Evolutionary conservation across 1,140 invertebrate species (phyloP), one percentile per base, ranked within the genome.

Genomic region (Homalodisca vitripennis): DNA sequence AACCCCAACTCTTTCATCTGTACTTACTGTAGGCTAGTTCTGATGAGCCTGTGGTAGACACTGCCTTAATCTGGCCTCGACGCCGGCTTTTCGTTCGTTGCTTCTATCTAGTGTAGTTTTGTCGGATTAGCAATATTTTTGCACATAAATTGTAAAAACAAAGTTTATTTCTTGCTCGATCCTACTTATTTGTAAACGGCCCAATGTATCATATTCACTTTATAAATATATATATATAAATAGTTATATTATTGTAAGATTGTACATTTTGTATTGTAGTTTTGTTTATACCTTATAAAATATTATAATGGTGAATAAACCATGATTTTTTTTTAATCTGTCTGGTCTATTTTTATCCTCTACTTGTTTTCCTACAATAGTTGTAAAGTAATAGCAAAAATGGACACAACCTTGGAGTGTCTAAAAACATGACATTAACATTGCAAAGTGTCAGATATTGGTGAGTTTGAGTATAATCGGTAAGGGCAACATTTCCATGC

Each of bases 221-320:
- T 70, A 70, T 70, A 70, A 47, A 66, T 70, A 47, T 34, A 63
- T 57, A 67, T 67, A 65, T 69, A 34, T 62, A 63, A 64, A 67
- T 67, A 68, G 53, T 68, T 62, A 68, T 68, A 57, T 60, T 60
- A 68, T 60, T 30, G 46, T 69, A 69, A 60, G 41, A 69, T 41
- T 69, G 69, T 70, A 70, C 53, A 70, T 70, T 70, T 70, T 70
- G 69, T 70, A 70, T 66, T 57, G 62, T 70, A 70, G 69, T 70
- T 70, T 70, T 53, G 62, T 70, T 70, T 69, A 69, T 69, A 69
- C 68, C 63, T 69, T 69, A 66, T 70, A 30, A 70, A 70, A 57
- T 70, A 70, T 70, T 66, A 66, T 70, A 62, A 66, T 69, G 68
- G 68, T 69, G 32, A 70, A 70, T 70, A 70, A 66, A 70, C 69